A percentile compares a stretch with the other conserved stretches of the same genome.
phyloP scores from a whole-genome alignment of 2,113 vertebrate genomes.

The Pelecanus crispus region DNA sequence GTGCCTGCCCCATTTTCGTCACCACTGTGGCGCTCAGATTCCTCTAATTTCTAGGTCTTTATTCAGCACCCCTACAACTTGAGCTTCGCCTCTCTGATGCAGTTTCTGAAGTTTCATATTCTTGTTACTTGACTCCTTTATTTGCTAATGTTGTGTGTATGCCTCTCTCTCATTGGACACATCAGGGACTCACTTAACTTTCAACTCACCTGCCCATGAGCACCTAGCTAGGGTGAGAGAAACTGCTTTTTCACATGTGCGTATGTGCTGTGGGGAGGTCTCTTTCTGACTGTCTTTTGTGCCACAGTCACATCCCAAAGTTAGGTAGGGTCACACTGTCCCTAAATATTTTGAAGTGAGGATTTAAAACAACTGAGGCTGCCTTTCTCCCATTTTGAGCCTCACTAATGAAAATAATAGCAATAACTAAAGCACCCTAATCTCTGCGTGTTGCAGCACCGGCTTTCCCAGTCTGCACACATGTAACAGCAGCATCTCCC shows the following conservation, averaged over 20 bases:
- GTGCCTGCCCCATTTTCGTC: background rate
- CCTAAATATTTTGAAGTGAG: background rate
- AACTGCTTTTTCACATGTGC: rapidly evolving
- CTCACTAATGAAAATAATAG: background rate
- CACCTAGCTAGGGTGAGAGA: background rate
- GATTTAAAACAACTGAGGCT: background rate
- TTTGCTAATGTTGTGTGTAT: background rate
- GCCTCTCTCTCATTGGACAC: background rate
- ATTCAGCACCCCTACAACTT: background rate
- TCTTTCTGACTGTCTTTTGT: background rate
- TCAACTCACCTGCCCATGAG: background rate
- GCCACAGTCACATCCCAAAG: background rate
- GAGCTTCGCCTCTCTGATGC: background rate
- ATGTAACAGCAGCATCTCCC: background rate
- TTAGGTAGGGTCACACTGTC: rapidly evolving
- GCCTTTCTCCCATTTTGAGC: background rate
- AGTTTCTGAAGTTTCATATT: background rate
- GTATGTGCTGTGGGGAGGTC: rapidly evolving
- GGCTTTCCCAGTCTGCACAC: background rate
- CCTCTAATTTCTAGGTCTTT: background rate
- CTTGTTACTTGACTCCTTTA: background rate
- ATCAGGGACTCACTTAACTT: background rate
- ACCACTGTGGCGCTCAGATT: rapidly evolving
- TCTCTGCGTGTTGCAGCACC: background rate
- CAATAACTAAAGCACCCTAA: background rate